These are phyloP conservation scores for Electrophaes corylata DNA, from an alignment of 2,888 invertebrate species.

Conservation along the genomic window DNA sequence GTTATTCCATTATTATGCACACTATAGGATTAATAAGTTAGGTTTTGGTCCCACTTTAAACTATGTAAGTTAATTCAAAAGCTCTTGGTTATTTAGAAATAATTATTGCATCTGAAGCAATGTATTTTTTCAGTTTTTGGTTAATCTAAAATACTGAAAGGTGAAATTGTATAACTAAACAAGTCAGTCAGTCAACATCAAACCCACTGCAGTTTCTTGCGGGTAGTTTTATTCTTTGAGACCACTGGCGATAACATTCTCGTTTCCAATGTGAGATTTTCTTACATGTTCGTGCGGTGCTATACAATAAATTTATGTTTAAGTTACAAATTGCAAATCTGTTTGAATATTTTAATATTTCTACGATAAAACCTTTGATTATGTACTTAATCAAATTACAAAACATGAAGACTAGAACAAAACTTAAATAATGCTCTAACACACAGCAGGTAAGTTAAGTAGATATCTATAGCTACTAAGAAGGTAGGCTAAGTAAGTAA, in stretches of 20 bases:
- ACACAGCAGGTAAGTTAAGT: slow-evolving; percentile 29
- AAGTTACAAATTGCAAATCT: slow-evolving; percentile 62
- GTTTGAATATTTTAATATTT: slow-evolving; percentile 51
- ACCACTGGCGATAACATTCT: neutral
- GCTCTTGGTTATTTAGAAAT: slow-evolving; percentile 38
- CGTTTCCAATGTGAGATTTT: neutral
- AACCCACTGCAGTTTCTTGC: slow-evolving; percentile 63
- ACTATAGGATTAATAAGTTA: slow-evolving; percentile 54
- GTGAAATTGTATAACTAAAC: slow-evolving; percentile 4
- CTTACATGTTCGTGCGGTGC: slow-evolving; percentile 5
- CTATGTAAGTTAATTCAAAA: slow-evolving; percentile 51
- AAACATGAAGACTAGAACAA: slow-evolving; percentile 70
- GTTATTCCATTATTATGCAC: slow-evolving; percentile 60
- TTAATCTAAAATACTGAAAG: slow-evolving; percentile 26
- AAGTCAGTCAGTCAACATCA: slow-evolving; percentile 47
- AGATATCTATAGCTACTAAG: slow-evolving; percentile 17
- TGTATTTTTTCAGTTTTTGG: slow-evolving; percentile 16
- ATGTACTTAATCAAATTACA: too few relatives aligned
- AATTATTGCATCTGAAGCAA: slow-evolving; percentile 15
- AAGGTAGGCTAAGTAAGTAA: slow-evolving; percentile 12
- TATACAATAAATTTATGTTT: slow-evolving; percentile 67
- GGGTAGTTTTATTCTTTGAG: slow-evolving; percentile 21
- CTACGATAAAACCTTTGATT: too few relatives aligned
- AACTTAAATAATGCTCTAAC: slow-evolving; percentile 40
- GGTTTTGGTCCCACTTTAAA: slow-evolving; percentile 72